Evolutionary conservation across 2,113 vertebrate species (phyloP), one percentile per base, ranked within the genome.

Genomic region (Dromaius novaehollandiae): DNA sequence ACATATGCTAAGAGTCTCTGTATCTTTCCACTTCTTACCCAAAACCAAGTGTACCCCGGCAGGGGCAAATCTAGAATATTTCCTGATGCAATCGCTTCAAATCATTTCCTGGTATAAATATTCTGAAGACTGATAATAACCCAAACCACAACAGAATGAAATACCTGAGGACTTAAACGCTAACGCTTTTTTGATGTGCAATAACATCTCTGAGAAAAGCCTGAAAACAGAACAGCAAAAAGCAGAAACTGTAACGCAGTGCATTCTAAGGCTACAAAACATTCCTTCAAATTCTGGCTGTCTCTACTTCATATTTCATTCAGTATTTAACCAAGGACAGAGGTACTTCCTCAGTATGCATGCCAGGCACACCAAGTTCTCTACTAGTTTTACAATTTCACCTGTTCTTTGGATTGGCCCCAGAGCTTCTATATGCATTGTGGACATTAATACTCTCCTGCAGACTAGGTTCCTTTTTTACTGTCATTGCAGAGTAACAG

Each of bases 41-140:
- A 83, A 92, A 93, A 42, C 20, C 26, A 25, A 32, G 28, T 63
- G 34, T 4, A 84, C 32, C 65, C 32, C 36, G 13, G 28, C 4
- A 77, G 36, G 28, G 73, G 11, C 21, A 79, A 2, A 6, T 71
- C 17, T 56, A 89, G 66, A 34, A 32, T 63, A 64, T 75, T 82
- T 83, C 22, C 69, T 60, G 24, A 16, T 66, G 51, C 8, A 76
- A 51, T 11, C 2, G 2, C 30, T 84, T 77, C 38, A 42, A 78
- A 58, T 34, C 1, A 65, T 48, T 89, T 90, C 15, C 30, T 85
- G 30, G 22, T 2, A 44, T 36, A 85, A 73, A 60, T 60, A 75
- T 42, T 89, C 46, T 78, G 61, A 87, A 92, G 65, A 48, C n/a
- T 76, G 44, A 51, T 48, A 84, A 89, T 48, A 89, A 87, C 21